phyloP scores from a whole-genome alignment of 2,888 invertebrate genomes.

The Vanessa cardui region DNA sequence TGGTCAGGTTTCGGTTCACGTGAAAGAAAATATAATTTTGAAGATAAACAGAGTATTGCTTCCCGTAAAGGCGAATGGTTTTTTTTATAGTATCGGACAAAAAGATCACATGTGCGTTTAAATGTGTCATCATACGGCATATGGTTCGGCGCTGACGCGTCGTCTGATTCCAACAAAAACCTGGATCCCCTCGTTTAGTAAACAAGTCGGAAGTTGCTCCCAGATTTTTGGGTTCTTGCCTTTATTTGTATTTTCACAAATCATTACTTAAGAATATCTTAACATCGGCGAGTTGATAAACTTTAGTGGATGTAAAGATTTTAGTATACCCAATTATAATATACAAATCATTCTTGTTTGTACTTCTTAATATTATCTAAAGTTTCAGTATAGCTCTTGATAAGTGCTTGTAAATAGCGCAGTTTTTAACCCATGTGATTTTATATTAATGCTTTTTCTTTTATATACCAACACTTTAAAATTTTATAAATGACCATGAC shows the following conservation, averaged over 20 bases:
- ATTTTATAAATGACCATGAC: constrained; percentile 32
- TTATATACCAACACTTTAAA: background rate
- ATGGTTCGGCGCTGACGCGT: constrained; percentile 49
- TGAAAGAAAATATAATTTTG: constrained; percentile 27
- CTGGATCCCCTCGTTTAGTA: constrained; percentile 55
- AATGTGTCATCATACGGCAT: constrained; percentile 64
- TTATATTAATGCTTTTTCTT: background rate
- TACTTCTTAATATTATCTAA: no score
- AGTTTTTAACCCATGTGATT: no score
- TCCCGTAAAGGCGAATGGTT: constrained; percentile 33
- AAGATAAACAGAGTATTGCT: constrained; percentile 26
- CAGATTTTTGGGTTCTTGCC: constrained; percentile 47
- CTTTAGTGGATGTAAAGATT: no score
- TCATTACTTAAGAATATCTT: background rate
- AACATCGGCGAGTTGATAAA: background rate
- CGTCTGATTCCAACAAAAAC: constrained; percentile 46
- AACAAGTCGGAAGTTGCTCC: constrained; percentile 57
- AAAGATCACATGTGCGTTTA: constrained; percentile 57
- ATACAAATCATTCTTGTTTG: no score
- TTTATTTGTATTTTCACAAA: constrained; percentile 17
- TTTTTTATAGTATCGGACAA: constrained; percentile 40
- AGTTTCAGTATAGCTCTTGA: no score
- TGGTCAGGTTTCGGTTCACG: constrained; percentile 15
- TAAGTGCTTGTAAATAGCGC: no score
- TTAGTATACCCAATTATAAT: no score